Base-by-base conservation (phyloP, 2,113 vertebrate species). In the Tetraodon nigroviridis region DNA sequence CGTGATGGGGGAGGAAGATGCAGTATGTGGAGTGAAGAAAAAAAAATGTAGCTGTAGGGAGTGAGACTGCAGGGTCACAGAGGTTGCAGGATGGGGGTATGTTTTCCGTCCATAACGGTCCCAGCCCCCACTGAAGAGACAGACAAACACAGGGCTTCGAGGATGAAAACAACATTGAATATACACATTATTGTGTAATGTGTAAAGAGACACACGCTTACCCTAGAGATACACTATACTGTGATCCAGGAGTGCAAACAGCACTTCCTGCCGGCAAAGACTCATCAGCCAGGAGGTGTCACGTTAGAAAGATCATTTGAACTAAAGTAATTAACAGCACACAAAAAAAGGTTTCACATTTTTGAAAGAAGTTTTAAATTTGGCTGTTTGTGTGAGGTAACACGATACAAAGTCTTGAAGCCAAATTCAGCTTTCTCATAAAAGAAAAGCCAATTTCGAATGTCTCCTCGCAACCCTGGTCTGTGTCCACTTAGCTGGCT, bases 51-150 rank as follows among this genome's bases (percentile, higher is more conserved):
- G 84, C 85, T 84, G 62, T 67, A 75, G 87, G 84, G 81, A 68
- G 67, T 49, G 55, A 72, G 69, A 69, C 81, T 87, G 63, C 71
- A 79, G 82, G 85, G 83, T 86, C 75, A 79, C 21, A 16, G 46
- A 71, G 75, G 77, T 71, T 79, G 82, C 70, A 68, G 76, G 77
- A 81, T 76, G 80, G 75, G 84, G 84, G 84, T 82, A 83, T 87
- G 78, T 79, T 87, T 86, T 83, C 76, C 83, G 81, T 87, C 87
- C 78, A 73, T 66, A 84, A 74, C 65, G 70, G 53, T 59, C 49
- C 72, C 73, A 69, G 45, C 81, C 82, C 74, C 66, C 74, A 69
- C 41, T 65, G 53, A 71, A 81, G 21, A 58, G 17, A 48, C 47
- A 52, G 40, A 68, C 14, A 64, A 18, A 40, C 16, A n/a, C 37